Conservation (phyloP, 2,113 vertebrate species). For the Pseudonaja textilis region DNA sequence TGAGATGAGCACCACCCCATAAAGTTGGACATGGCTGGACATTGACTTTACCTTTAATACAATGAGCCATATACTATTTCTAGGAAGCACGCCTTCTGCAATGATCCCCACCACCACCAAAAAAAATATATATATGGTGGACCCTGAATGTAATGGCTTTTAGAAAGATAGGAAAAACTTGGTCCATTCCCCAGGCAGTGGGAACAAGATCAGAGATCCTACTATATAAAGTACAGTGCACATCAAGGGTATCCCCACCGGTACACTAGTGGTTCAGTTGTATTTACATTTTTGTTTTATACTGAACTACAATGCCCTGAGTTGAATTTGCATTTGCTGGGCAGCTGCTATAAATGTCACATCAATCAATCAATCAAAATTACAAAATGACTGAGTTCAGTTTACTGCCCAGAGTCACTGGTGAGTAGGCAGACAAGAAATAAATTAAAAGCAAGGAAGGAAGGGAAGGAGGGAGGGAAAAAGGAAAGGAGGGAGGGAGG, state of each 20-base stretch:
- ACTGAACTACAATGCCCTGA: background rate
- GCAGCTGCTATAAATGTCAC: background rate
- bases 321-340: background rate
- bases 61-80: background rate
- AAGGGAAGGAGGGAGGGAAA: background rate
- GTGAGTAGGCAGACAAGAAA: background rate
- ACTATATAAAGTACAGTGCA: background rate
- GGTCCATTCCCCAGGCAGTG: background rate
- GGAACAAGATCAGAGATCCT: background rate
- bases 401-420: background rate
- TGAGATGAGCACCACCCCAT: background rate
- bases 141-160: background rate
- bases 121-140: background rate
- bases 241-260: background rate
- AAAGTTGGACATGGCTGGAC: background rate
- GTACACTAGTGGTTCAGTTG: background rate
- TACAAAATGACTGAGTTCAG: background rate
- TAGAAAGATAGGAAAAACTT: background rate
- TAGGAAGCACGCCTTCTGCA: background rate
- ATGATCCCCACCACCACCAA: background rate
- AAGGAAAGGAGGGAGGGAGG: rapidly evolving
- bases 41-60: background rate
- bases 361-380: background rate
- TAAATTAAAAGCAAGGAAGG: background rate
- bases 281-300: background rate